Evolutionary conservation across 2,888 invertebrate genomes (phyloP).

Genomic region (Hypsopygia costalis): DNA sequence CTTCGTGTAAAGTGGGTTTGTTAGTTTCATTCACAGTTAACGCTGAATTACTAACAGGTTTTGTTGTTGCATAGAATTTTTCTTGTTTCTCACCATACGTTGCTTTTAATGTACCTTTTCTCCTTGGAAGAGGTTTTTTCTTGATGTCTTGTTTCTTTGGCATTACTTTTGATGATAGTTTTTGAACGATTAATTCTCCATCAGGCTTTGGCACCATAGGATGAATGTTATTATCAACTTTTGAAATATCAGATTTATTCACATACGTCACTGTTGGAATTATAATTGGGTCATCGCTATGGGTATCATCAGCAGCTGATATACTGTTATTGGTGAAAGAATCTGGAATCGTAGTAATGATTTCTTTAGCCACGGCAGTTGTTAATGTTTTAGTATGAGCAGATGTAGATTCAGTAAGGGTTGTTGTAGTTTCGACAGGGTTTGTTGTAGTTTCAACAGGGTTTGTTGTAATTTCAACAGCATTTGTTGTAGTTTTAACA

Average conservation of each 20-base stretch:
- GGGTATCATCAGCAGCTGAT: slow-evolving; percentile 9
- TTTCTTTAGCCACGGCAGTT: too few relatives aligned
- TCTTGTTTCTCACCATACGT: slow-evolving; percentile 75
- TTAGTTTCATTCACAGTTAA: neutral
- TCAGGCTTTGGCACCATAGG: slow-evolving; percentile 40
- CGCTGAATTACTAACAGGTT: slow-evolving; percentile 13
- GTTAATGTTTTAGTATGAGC: too few relatives aligned
- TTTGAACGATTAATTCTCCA: slow-evolving; percentile 59
- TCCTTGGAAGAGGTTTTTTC: slow-evolving; percentile 60
- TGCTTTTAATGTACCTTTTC: slow-evolving; percentile 73
- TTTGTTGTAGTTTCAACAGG: slow-evolving; percentile 10
- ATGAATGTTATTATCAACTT: slow-evolving; percentile 51
- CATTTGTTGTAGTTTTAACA: neutral
- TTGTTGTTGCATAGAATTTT: slow-evolving; percentile 46
- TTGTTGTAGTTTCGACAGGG: neutral
- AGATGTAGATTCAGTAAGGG: slow-evolving; percentile 10
- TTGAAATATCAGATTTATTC: slow-evolving; percentile 31
- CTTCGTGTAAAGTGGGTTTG: neutral
- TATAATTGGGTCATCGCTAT: slow-evolving; percentile 52
- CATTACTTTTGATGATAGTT: slow-evolving; percentile 36
- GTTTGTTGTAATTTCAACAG: neutral
- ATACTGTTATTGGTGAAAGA: slow-evolving; percentile 8
- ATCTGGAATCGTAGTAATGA: too few relatives aligned
- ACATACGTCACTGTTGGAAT: slow-evolving; percentile 47
- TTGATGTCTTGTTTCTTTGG: slow-evolving; percentile 52